Evolutionary conservation across 1,140 invertebrate species (phyloP).

Genomic region (Hestina assimilis): DNA sequence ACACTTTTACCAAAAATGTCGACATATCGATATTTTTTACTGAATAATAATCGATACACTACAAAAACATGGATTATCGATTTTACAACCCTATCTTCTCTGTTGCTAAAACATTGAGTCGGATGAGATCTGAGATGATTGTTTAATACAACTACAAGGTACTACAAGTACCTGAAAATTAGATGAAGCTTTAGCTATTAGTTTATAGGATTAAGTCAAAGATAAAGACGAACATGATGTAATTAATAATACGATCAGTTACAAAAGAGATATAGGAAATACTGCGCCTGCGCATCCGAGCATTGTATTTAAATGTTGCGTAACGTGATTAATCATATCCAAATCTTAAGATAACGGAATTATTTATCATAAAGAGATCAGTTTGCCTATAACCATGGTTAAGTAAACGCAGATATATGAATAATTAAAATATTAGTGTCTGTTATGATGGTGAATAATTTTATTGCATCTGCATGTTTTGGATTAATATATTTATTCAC

Average conservation of each 20-base stretch:
- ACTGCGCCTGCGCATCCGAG: background rate
- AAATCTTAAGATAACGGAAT: slow-evolving; percentile 15
- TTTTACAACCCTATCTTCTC: too few species aligned
- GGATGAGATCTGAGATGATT: too few species aligned
- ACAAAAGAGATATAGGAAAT: background rate
- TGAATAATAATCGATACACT: too few species aligned
- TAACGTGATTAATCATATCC: slow-evolving; percentile 38
- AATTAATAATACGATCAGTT: background rate
- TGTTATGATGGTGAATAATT: too few species aligned
- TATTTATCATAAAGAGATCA: slow-evolving; percentile 11
- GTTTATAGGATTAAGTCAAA: too few species aligned
- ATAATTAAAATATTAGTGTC: background rate
- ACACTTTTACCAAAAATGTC: too few species aligned
- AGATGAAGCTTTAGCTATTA: too few species aligned
- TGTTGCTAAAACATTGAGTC: too few species aligned
- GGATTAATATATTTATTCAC: background rate
- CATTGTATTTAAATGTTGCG: slow-evolving; percentile 16
- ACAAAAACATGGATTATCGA: too few species aligned
- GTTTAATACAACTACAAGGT: too few species aligned
- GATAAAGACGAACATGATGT: background rate
- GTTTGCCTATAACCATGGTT: background rate
- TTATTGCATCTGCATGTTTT: background rate
- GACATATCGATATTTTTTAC: too few species aligned
- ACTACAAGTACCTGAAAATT: too few species aligned
- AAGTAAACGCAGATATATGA: background rate